A percentile compares a stretch with the other conserved stretches of the same genome.
Conservation (phyloP, 1,140 invertebrate species). For the Drosophila simulans region DNA sequence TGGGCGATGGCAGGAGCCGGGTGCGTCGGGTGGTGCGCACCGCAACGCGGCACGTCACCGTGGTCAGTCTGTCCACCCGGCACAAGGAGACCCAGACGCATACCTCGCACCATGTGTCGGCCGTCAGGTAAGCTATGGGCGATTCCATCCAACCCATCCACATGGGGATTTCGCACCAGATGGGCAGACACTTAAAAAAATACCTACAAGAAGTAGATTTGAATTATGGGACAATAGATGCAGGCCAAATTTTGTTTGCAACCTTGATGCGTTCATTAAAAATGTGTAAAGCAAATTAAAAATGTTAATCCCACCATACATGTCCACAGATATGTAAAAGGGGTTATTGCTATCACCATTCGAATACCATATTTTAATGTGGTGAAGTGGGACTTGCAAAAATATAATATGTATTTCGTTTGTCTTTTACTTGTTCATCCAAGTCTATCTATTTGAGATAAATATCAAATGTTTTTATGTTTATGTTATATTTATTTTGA, state of each 20-base stretch:
- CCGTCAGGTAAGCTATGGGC: slow-evolving; percentile 82
- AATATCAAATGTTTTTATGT: too few species aligned
- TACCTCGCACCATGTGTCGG: slow-evolving; percentile 84
- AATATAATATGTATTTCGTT: not conserved
- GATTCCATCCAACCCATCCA: not conserved
- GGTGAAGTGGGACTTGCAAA: not conserved
- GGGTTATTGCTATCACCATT: not conserved
- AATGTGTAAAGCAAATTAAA: too few species aligned
- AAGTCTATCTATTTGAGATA: too few species aligned
- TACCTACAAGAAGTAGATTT: not conserved
- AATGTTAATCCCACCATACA: too few species aligned
- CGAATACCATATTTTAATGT: not conserved
- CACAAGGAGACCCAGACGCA: slow-evolving; percentile 84
- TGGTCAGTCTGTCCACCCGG: slow-evolving; percentile 82
- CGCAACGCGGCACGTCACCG: slow-evolving; percentile 82
- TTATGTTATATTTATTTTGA: too few species aligned
- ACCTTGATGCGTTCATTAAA: not conserved
- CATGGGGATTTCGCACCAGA: not conserved
- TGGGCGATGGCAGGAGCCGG: slow-evolving; percentile 81
- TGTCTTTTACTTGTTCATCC: too few species aligned
- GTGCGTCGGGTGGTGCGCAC: slow-evolving; percentile 82
- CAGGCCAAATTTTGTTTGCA: not conserved
- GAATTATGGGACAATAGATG: not conserved
- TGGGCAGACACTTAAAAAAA: slow-evolving; percentile 13
- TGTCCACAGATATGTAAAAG: not conserved